phyloP scores from a whole-genome alignment of 2,888 invertebrate species.

The Galeopsomyia nigrocyanea region DNA sequence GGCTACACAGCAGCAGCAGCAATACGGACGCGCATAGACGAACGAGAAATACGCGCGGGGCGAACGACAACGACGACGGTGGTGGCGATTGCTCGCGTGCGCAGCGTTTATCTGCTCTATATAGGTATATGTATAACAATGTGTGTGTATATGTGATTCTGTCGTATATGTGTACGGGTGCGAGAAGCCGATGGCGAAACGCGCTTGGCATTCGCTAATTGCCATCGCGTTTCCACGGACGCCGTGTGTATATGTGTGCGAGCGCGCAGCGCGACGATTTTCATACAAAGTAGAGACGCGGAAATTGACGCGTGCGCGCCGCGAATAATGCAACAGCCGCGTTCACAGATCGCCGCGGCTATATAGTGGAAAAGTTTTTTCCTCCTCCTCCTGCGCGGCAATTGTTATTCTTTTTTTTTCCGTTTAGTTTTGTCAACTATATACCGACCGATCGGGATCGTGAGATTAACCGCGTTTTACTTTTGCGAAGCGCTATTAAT shows the following conservation, averaged over 20 bases:
- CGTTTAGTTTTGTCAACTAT: too few species aligned
- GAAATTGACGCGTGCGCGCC: slow-evolving; percentile 19
- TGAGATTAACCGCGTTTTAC: not conserved
- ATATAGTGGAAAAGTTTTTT: slow-evolving; percentile 26
- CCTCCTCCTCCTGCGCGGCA: not conserved
- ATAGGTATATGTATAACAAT: too few species aligned
- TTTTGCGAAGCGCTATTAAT: slow-evolving; percentile 13
- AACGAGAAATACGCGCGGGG: not conserved
- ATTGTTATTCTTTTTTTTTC: slow-evolving; percentile 1
- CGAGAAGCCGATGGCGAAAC: slow-evolving; percentile 23
- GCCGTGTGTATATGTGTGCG: not conserved
- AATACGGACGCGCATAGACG: not conserved
- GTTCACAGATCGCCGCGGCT: too few species aligned
- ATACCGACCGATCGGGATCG: slow-evolving; percentile 6
- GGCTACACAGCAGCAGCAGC: too few species aligned
- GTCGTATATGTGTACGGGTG: not conserved
- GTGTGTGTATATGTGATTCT: not conserved
- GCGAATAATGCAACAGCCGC: not conserved
- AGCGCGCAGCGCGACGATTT: slow-evolving; percentile 14
- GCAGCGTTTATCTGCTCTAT: too few species aligned
- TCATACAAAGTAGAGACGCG: slow-evolving; percentile 38
- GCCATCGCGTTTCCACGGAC: slow-evolving; percentile 7
- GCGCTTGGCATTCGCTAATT: slow-evolving; percentile 41
- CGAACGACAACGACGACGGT: slow-evolving; percentile 13
- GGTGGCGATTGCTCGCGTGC: not conserved